These are phyloP conservation scores for Oplegnathus fasciatus DNA, from an alignment of 2,113 vertebrate species.

Conservation along the genomic window DNA sequence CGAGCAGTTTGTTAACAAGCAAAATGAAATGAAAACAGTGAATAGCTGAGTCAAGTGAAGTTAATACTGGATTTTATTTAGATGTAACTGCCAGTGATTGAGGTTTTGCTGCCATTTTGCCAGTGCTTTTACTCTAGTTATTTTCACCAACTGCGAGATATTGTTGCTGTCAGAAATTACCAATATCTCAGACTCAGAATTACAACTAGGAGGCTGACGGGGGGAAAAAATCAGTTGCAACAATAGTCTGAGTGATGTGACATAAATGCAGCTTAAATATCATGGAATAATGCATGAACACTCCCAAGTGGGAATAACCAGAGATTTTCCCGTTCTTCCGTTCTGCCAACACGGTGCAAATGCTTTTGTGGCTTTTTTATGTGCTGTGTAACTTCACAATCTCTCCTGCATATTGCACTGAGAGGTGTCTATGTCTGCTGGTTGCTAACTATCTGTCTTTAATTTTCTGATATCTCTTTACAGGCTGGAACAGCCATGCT, in stretches of 20 bases:
- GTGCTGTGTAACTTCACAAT: neutral
- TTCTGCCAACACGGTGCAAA: neutral
- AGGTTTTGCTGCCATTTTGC: neutral
- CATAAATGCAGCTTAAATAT: neutral
- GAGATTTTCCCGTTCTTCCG: neutral
- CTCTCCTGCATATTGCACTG: neutral
- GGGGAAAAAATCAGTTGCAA: neutral
- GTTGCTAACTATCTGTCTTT: neutral
- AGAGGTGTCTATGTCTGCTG: neutral
- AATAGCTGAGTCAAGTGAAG: neutral
- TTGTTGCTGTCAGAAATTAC: neutral
- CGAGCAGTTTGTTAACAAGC: neutral
- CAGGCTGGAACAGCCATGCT: neutral
- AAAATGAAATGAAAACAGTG: too few relatives aligned
- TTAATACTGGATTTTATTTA: neutral
- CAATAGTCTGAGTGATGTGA: neutral
- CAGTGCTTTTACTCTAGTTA: neutral
- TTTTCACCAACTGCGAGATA: neutral
- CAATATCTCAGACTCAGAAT: neutral
- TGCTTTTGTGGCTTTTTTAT: neutral
- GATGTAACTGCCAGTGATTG: neutral
- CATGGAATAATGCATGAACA: neutral
- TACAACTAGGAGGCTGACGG: neutral
- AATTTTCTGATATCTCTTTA: neutral
- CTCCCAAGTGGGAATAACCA: neutral